phyloP scores from a whole-genome alignment of 1,140 invertebrate species.

The Dryas iulia region DNA sequence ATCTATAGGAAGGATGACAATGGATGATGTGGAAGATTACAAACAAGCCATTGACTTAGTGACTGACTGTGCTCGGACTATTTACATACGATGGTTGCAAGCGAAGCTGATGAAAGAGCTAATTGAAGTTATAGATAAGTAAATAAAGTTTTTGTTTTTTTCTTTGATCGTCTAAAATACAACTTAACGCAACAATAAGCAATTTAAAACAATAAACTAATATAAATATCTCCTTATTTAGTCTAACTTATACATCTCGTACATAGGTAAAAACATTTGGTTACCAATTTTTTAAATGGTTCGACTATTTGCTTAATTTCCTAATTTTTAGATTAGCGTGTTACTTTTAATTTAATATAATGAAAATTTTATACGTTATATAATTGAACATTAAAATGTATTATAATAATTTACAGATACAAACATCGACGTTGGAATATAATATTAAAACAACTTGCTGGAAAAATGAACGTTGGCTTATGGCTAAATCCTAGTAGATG shows the following conservation, averaged over 20 bases:
- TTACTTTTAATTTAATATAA: too few relatives aligned
- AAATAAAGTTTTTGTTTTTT: slow-evolving; percentile 18
- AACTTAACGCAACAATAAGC: too few relatives aligned
- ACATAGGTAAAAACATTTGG: too few relatives aligned
- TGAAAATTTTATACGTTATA: background rate
- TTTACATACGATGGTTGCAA: slow-evolving; percentile 63
- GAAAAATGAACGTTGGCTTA: slow-evolving; percentile 34
- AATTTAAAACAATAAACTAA: too few relatives aligned
- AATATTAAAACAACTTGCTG: slow-evolving; percentile 56
- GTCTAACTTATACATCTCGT: too few relatives aligned
- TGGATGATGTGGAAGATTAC: slow-evolving; percentile 50
- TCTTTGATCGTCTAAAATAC: background rate
- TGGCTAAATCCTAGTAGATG: slow-evolving; percentile 55
- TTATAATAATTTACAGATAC: slow-evolving; percentile 40
- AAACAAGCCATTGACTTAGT: slow-evolving; percentile 52
- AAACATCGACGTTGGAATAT: slow-evolving; percentile 68
- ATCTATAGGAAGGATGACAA: slow-evolving; percentile 35
- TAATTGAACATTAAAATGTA: too few relatives aligned
- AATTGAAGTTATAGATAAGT: slow-evolving; percentile 53
- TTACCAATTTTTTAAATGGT: too few relatives aligned
- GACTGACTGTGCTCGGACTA: slow-evolving; percentile 53
- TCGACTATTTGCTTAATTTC: too few relatives aligned
- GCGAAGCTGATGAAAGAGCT: slow-evolving; percentile 53
- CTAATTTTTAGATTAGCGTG: too few relatives aligned
- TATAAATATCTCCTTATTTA: too few relatives aligned